Percentiles rank a stretch among this genome's conserved stretches.
Evolutionary conservation across 1,140 invertebrate species (phyloP).

Genomic region (Zaprionus camerounensis): DNA sequence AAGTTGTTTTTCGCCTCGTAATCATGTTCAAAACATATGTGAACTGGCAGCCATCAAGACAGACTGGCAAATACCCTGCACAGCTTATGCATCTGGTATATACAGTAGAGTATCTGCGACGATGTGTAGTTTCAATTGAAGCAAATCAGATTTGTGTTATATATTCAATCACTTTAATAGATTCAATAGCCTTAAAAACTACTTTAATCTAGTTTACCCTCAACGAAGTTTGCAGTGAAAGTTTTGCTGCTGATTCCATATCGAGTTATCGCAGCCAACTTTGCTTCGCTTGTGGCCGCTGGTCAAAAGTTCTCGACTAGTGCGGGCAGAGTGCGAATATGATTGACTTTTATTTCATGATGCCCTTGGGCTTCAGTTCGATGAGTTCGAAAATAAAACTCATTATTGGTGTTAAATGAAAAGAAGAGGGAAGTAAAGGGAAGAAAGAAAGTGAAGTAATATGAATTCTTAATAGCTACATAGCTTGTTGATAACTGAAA

Average conservation of each 20-base stretch:
- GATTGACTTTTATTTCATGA: constrained; percentile 1
- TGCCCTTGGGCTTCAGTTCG: background rate
- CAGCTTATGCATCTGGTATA: background rate
- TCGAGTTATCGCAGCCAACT: background rate
- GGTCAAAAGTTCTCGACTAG: background rate
- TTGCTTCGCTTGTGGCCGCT: background rate
- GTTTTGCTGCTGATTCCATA: background rate
- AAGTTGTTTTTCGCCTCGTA: background rate
- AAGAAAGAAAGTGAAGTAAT: too few relatives aligned
- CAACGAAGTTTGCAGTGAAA: background rate
- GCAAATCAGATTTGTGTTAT: background rate
- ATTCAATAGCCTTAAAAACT: background rate
- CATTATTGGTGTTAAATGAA: too few relatives aligned
- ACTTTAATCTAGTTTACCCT: background rate
- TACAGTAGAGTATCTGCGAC: too few relatives aligned
- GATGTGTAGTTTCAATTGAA: too few relatives aligned
- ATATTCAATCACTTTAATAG: background rate
- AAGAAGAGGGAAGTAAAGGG: too few relatives aligned
- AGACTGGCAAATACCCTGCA: background rate
- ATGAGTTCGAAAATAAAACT: too few relatives aligned
- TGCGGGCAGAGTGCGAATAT: background rate
- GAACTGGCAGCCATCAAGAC: background rate
- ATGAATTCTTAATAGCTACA: background rate
- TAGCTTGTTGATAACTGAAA: background rate
- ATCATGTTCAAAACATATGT: background rate